A percentile compares a stretch with the other conserved stretches of the same genome.
Evolutionary conservation across 2,888 invertebrate genomes (phyloP).

Genomic region (Synergus japonicus): DNA sequence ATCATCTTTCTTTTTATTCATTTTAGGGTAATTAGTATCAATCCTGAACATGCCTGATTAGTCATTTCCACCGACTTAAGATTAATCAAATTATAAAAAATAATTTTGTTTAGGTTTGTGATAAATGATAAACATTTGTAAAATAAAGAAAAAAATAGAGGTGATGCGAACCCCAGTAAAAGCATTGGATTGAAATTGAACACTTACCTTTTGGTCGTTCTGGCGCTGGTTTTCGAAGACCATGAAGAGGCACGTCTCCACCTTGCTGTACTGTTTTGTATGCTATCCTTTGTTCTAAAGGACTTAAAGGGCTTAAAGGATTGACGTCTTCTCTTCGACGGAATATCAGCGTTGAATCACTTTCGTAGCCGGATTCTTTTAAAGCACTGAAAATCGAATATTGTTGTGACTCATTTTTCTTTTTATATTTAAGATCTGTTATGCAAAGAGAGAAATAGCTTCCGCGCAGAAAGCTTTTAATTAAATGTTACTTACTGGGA

Average conservation of each 20-base stretch:
- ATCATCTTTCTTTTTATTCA: neutral
- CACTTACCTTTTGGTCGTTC: slow-evolving; percentile 87
- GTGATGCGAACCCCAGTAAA: slow-evolving; percentile 1
- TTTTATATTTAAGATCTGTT: too few relatives aligned
- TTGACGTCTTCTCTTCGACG: slow-evolving; percentile 85
- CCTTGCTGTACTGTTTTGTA: slow-evolving; percentile 95
- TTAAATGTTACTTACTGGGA: slow-evolving; percentile 83
- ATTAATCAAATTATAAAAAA: slow-evolving; percentile 39
- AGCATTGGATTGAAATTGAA: slow-evolving; percentile 13
- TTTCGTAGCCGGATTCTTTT: slow-evolving; percentile 94
- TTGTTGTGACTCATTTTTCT: neutral
- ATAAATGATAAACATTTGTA: neutral
- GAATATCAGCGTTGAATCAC: slow-evolving; percentile 93
- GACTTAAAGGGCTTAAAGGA: slow-evolving; percentile 86
- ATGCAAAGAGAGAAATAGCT: too few relatives aligned
- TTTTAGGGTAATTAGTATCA: slow-evolving; percentile 3
- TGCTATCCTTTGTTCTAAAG: slow-evolving; percentile 89
- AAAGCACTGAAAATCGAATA: slow-evolving; percentile 80
- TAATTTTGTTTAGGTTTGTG: neutral
- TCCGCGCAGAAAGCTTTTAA: neutral
- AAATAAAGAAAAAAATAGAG: neutral
- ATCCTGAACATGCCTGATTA: slow-evolving; percentile 28
- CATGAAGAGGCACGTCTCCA: slow-evolving; percentile 95
- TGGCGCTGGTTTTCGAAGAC: slow-evolving; percentile 94
- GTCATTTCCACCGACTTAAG: slow-evolving; percentile 31